Evolutionary conservation across 1,140 invertebrate species (phyloP), one percentile per base, ranked within the genome.

Genomic region (Trichomalopsis sarcophagae): DNA sequence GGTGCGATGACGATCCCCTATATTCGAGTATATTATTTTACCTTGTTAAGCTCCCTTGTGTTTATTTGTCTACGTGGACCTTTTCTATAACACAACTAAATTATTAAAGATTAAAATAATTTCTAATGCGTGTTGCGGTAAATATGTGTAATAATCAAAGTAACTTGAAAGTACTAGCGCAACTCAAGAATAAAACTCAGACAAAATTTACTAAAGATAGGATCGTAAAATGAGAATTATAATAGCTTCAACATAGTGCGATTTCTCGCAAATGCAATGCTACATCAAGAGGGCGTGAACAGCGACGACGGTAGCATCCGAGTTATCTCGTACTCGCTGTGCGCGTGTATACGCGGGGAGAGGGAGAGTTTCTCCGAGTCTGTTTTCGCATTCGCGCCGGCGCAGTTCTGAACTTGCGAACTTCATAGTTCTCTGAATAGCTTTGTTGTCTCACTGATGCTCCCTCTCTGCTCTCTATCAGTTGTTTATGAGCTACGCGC

Each of bases 381-480:
- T 27, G 71, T 30, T 36, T 30, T 17, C 33, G 27, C 71, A 10
- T 21, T 2, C 73, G 73, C 36, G 73, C 36, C 36, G 73, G 73
- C 73, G 36, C 73, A 75, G 73, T 75, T 77, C n/a, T 44, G n/a
- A 77, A 50, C 11, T 77, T 78, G 50, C 55, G 44, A 78, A 78
- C 76, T 78, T 17, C 55, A 62, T 62, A 78, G 47, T 78, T 78
- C 21, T 62, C 55, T 78, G 76, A 78, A 78, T 78, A 50, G 76
- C 76, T 78, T 78, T 78, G 76, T 78, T 78, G 14, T 77, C n/a
- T 47, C 44, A n/a, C 44, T 9, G 73, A 62, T 62, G 55, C 55
- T 62, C 55, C 21, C 55, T 62, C 55, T 62, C 17, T 62, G 55
- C 55, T 62, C 17, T 62, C 55, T 62, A 17, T 7, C 14, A n/a